Percentiles rank a stretch among this genome's conserved stretches.
Conservation (phyloP, 2,113 vertebrate species). For the Mandrillus leucophaeus region DNA sequence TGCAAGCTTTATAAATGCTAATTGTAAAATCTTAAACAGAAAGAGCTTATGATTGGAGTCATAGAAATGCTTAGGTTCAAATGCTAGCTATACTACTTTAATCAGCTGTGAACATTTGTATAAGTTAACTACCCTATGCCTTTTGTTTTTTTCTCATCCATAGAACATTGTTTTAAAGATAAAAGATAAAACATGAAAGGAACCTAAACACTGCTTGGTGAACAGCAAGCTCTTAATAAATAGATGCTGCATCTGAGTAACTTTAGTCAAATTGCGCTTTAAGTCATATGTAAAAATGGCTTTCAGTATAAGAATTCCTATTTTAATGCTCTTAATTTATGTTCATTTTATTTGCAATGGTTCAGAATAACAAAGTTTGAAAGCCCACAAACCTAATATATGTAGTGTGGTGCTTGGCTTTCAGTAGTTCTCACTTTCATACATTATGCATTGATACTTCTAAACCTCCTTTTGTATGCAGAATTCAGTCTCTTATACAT, state of each 20-base stretch:
- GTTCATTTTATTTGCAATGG: neutral
- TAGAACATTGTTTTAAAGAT: constrained; percentile 39
- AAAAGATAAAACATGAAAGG: neutral
- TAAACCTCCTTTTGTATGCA: constrained; percentile 17
- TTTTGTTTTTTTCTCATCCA: constrained; percentile 13
- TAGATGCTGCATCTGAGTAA: neutral
- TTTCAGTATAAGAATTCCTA: constrained; percentile 32
- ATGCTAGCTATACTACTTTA: neutral
- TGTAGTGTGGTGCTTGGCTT: constrained; percentile 13
- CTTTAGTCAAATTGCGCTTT: neutral
- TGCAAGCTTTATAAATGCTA: constrained; percentile 31
- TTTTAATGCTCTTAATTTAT: constrained; percentile 43
- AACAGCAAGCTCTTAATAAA: neutral
- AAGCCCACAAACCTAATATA: neutral
- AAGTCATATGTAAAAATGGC: constrained; percentile 41
- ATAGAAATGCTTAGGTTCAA: constrained; percentile 20
- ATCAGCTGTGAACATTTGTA: neutral
- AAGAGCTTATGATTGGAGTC: neutral
- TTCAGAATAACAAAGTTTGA: constrained; percentile 37
- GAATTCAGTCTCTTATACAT: constrained; percentile 34
- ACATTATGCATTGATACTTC: constrained; percentile 35
- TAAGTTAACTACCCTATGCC: neutral
- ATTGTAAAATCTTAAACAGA: constrained; percentile 42
- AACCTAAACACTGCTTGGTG: neutral
- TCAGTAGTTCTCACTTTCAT: neutral